Evolutionary conservation across 2,113 vertebrate genomes (phyloP), one percentile per base, ranked within the genome.

Genomic region (Corythoichthys haematopterus): DNA sequence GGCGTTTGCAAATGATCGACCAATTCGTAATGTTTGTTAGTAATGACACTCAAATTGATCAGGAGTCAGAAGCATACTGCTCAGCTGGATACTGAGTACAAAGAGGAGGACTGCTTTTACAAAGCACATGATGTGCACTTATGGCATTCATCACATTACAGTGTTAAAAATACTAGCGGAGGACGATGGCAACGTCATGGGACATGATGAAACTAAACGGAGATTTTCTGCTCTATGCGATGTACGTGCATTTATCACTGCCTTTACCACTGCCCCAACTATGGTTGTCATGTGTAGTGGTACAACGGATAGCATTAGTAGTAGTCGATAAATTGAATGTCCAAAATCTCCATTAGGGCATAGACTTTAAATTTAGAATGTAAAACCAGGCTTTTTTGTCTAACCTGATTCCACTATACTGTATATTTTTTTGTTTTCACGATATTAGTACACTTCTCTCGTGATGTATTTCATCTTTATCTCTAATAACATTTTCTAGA

Each of bases 61-160:
- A 64, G 64, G 70, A 64, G 56, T 33, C 64, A 58, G 36, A 73
- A 71, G 70, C 64, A 65, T 20, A 40, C 69, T 79, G 71, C 66
- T 37, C 64, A 46, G 33, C 60, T 45, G 68, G 64, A 77, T 35
- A 45, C 37, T 47, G 58, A 58, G 50, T 58, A 74, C 50, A 65
- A 55, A 56, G 69, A 59, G 68, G 64, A 33, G 43, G 53, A 51
- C 55, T n/a, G 40, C 46, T 65, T 48, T 80, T 70, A 64, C 71
- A 65, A 52, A 33, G 16, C 55, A 55, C 64, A 50, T 40, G 35
- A 12, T 13, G 48, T 14, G 59, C 37, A 10, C 56, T 51, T 59
- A 35, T 48, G 43, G 67, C 52, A 48, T 70, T 74, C 35, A 20
- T 73, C 45, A 13, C 1, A 6, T 68, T 65, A 50, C 0, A 3